Conservation (phyloP, 1,140 invertebrate species). For the Pseudoatta argentina region DNA sequence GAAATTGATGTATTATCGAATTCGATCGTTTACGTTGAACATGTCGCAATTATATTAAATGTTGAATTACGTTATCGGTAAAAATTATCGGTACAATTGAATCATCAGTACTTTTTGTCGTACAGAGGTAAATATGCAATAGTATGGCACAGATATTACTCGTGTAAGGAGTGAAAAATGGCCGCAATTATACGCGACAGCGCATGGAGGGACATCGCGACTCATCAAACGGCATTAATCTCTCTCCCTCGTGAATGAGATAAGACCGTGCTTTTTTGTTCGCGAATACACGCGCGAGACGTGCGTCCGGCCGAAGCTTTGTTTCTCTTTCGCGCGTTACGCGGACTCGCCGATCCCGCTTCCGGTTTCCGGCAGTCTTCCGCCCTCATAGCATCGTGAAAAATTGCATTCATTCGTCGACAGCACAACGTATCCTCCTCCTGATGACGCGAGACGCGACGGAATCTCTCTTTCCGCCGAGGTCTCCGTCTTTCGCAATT, state of each 20-base stretch:
- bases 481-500: slow-evolving; percentile 23
- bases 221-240: slow-evolving; percentile 63
- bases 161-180: slow-evolving; percentile 39
- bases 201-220: slow-evolving; percentile 43
- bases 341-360: slow-evolving; percentile 67
- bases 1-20: slow-evolving; percentile 6
- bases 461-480: slow-evolving; percentile 44
- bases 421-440: slow-evolving; percentile 46
- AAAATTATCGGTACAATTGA: slow-evolving; percentile 4
- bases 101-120: neutral
- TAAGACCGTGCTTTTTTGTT: slow-evolving; percentile 50
- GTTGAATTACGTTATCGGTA: slow-evolving; percentile 17
- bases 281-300: slow-evolving; percentile 36
- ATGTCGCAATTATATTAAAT: neutral
- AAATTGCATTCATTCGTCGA: slow-evolving; percentile 76
- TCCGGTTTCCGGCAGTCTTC: slow-evolving; percentile 77
- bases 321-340: slow-evolving; percentile 64
- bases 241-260: slow-evolving; percentile 49
- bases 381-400: slow-evolving; percentile 74
- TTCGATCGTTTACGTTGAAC: neutral
- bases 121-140: neutral
- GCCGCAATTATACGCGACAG: slow-evolving; percentile 57
- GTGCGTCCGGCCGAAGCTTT: slow-evolving; percentile 40
- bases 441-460: slow-evolving; percentile 69
- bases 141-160: slow-evolving; percentile 11